phyloP scores from a whole-genome alignment of 30 jellyfish, hydroid and myxozoan genomes.

The Aurelia sp. region DNA sequence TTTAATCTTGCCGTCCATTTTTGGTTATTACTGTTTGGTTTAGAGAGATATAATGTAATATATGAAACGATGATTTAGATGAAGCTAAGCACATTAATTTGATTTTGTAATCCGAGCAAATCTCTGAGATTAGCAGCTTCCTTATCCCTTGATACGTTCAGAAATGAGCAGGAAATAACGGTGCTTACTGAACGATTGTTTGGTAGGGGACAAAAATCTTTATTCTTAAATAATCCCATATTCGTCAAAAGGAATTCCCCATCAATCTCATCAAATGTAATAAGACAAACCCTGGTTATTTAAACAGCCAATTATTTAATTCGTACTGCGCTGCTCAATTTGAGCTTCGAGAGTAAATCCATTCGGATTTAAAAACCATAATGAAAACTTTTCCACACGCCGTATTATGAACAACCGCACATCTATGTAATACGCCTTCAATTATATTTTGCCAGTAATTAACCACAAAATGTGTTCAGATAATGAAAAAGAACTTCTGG shows the following conservation, averaged over 20 bases:
- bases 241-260: conserved; percentile 39
- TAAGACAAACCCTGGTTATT: conserved; percentile 44
- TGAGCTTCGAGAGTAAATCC: conserved; percentile 22
- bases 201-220: conserved; percentile 46
- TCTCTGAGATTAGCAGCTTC: conserved; percentile 70
- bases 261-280: conserved; percentile 39
- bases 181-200: conserved; percentile 67
- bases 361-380: conserved; percentile 40
- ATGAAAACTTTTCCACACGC: not conserved
- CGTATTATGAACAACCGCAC: not conserved
- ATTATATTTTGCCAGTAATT: conserved; percentile 13
- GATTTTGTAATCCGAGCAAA: conserved; percentile 67
- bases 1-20: conserved; percentile 31
- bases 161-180: conserved; percentile 80
- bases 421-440: not conserved
- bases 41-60: conserved; percentile 7
- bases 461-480: conserved; percentile 13
- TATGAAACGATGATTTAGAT: conserved; percentile 38
- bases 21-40: conserved; percentile 27
- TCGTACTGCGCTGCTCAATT: conserved; percentile 16
- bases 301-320: conserved; percentile 51
- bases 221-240: conserved; percentile 61
- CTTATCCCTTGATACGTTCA: conserved; percentile 63
- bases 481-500: not conserved
- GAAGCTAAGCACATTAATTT: conserved; percentile 65